Conservation (phyloP, 2,888 invertebrate genomes). For the Macrosiphum euphorbiae region DNA sequence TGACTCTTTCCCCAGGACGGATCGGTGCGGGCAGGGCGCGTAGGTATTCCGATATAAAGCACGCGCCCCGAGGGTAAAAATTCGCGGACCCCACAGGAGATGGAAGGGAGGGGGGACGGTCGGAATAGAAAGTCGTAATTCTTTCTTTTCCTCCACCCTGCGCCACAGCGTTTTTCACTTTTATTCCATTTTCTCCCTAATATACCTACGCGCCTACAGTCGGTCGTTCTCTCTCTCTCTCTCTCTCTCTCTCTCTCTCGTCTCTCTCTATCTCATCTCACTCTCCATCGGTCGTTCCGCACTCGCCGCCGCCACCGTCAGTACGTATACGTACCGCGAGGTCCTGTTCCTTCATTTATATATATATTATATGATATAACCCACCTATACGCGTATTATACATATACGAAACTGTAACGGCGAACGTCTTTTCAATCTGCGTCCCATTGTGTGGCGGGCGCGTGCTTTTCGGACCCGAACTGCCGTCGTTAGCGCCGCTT, state of each 20-base stretch:
- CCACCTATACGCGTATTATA: not conserved
- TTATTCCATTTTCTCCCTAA: slow-evolving; percentile 62
- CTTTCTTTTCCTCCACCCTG: slow-evolving; percentile 10
- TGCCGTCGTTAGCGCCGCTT: slow-evolving; percentile 51
- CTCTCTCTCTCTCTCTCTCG: not conserved
- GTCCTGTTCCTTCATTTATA: not conserved
- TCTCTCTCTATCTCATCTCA: not conserved
- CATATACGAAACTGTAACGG: not conserved
- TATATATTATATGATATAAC: not conserved
- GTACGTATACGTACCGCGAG: not conserved
- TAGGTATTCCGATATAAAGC: slow-evolving; percentile 47
- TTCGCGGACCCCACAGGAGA: not conserved
- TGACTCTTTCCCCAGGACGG: slow-evolving; percentile 26
- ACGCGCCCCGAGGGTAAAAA: slow-evolving; percentile 32
- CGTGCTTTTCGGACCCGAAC: slow-evolving; percentile 60
- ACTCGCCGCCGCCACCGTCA: not conserved
- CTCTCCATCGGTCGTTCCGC: not conserved
- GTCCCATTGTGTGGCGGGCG: slow-evolving; percentile 49
- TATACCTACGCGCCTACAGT: slow-evolving; percentile 29
- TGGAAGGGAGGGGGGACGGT: not conserved
- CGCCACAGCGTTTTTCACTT: slow-evolving; percentile 19
- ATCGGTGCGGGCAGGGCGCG: not conserved
- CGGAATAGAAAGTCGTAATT: slow-evolving; percentile 51
- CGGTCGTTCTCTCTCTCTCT: not conserved
- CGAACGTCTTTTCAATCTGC: slow-evolving; percentile 63